phyloP scores from a whole-genome alignment of 2,113 vertebrate genomes.

The Ondatra zibethicus region DNA sequence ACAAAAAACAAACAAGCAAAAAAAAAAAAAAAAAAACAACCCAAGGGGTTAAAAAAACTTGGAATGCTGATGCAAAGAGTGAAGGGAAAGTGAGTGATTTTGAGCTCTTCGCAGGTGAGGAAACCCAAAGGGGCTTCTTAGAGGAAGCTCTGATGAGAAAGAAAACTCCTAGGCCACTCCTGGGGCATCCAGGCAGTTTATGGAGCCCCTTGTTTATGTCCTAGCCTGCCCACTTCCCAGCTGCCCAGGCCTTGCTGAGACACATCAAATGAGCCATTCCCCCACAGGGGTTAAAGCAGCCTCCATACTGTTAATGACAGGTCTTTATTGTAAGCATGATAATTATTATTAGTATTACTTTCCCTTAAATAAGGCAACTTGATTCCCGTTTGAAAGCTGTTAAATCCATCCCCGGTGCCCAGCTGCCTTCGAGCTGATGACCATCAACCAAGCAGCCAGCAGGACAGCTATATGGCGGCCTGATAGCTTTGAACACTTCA shows the following conservation, averaged over 20 bases:
- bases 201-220: neutral
- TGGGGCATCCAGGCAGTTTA: too few species aligned
- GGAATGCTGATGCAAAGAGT: too few species aligned
- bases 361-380: neutral
- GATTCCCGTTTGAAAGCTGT: neutral
- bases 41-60: neutral
- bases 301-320: neutral
- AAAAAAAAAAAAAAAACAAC: neutral
- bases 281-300: neutral
- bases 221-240: neutral
- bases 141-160: neutral
- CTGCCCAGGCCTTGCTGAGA: too few species aligned
- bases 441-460: neutral
- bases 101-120: neutral
- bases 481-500: neutral
- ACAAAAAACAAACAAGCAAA: neutral
- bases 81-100: too few species aligned
- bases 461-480: neutral
- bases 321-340: neutral
- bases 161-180: neutral
- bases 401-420: neutral
- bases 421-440: neutral
- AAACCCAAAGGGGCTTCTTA: neutral
- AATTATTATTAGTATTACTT: neutral
- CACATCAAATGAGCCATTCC: neutral